Base-by-base conservation (phyloP, 37 sponge, comb jelly and placozoan genomes). In the Ianthella basta region DNA sequence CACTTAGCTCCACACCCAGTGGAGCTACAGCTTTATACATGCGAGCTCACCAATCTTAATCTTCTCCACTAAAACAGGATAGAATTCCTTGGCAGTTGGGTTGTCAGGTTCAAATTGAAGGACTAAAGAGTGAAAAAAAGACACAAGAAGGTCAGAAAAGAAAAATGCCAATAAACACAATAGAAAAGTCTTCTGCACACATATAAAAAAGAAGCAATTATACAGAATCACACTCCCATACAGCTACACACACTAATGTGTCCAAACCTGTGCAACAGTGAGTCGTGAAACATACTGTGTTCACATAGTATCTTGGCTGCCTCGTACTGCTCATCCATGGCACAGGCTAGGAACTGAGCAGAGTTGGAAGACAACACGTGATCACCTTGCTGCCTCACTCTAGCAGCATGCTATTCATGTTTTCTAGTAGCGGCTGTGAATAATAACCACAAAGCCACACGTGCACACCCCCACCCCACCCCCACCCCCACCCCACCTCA, bases 221-320 rank as follows among this genome's bases (percentile, higher is more conserved):
- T n/a, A n/a, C n/a, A n/a, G n/a, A 10, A 4, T 5, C 14, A 4
- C 63, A 61, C 63, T 13, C 63, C 3, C 63, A 61, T 2, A 4
- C 14, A 61, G 2, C 4, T 12, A 61, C 63, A 10, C 14, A 61
- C 63, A 61, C 63, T 5, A 23, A 10, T 61, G 64, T 61, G 29
- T 10, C 3, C 4, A 12, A 10, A 61, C n/a, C 4, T 61, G 12
- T n/a, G 14, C 64, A 13, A 61, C 64, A 61, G 27, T 61, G 14
- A 5, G 29, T 2, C 4, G 64, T 10, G 64, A 4, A 24, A 33
- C 87, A 80, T 20, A 91, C 91, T 75, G 37, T 90, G 73, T 56
- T 88, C 68, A 72, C 94, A 94, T 13, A 94, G 84, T 5, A 94
- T 50, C 38, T 70, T 77, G 24, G 94, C 94, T 61, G 94, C 94